Base-by-base conservation (phyloP, 1,140 invertebrate species). In the Psilanteris sp. region DNA sequence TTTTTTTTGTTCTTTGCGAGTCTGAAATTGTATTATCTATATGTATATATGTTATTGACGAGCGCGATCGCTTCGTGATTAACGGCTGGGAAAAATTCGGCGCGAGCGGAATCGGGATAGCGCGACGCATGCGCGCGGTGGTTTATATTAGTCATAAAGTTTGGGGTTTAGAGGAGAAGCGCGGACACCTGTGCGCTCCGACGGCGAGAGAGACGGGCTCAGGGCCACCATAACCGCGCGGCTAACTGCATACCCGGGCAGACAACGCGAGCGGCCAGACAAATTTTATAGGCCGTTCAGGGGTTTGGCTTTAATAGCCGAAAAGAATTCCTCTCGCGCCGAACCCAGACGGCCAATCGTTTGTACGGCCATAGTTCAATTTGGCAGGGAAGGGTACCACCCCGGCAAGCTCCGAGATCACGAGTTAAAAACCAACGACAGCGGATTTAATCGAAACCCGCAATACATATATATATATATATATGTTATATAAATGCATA, bases 211-310 rank as follows among this genome's bases (percentile, higher is more conserved):
- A 43, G 59, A 70, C 31, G 67, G 31, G 39, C 26, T 20, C 20
- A 32, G 39, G 68, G 32, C 24, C 55, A 31, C 66, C 77, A 81
- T 84, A 85, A 86, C 81, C 82, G 81, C 81, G 82, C 66, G 61
- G 79, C 77, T 83, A 86, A 85, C 84, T 83, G 81, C 81, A 84
- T 70, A 62, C 67, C 79, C 76, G 81, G 79, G 79, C 84, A 85
- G 84, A 86, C 86, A 83, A 84, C 81, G 78, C 80, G 78, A 70
- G 75, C 76, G 77, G 32, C 83, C 86, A 86, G 86, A 87, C 86
- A 85, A 88, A 88, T 87, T 88, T 88, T 88, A 88, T 88, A 87
- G 87, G 85, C 81, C 80, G 82, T 87, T 87, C 85, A 66, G 80
- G 79, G 80, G 80, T 81, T 84, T 81, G 77, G 80, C 76, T 81